A percentile compares a stretch with the other conserved stretches of the same genome.
Conservation (phyloP, 2,888 invertebrate genomes). For the Belgica antarctica region DNA sequence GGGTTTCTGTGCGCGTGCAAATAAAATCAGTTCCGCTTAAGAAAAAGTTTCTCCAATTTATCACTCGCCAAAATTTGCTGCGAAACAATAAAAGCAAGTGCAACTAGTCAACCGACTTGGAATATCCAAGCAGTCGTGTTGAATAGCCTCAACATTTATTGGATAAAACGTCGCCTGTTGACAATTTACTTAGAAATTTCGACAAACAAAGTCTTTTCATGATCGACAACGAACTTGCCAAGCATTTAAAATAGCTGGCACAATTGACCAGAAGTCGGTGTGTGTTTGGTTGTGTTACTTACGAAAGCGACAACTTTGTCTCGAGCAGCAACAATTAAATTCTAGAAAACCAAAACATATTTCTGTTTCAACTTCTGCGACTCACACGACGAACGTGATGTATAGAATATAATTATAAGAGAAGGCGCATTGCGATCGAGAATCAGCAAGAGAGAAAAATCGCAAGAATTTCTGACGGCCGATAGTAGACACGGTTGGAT, state of each 20-base stretch:
- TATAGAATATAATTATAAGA: constrained; percentile 5
- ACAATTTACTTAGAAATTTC: no score
- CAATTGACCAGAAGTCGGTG: no score
- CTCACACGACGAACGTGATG: constrained; percentile 6
- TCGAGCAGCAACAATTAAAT: no score
- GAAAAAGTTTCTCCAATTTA: background rate
- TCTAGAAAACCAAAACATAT: background rate
- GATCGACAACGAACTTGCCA: no score
- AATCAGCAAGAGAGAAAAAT: no score
- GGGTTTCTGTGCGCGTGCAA: background rate
- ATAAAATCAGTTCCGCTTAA: background rate
- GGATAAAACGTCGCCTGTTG: no score
- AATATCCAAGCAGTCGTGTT: background rate
- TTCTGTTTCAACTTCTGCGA: background rate
- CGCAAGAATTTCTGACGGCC: no score
- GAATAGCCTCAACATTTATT: constrained; percentile 20
- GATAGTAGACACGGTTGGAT: no score
- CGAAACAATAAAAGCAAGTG: constrained; percentile 12
- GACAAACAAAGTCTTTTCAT: no score
- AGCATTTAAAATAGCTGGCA: no score
- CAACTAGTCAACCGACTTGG: background rate
- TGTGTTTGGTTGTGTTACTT: no score
- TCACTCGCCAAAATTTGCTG: background rate
- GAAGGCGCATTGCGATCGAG: background rate
- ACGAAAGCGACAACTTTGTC: no score